phyloP scores from a whole-genome alignment of 2,888 invertebrate genomes.

The Euzophera pinguis region DNA sequence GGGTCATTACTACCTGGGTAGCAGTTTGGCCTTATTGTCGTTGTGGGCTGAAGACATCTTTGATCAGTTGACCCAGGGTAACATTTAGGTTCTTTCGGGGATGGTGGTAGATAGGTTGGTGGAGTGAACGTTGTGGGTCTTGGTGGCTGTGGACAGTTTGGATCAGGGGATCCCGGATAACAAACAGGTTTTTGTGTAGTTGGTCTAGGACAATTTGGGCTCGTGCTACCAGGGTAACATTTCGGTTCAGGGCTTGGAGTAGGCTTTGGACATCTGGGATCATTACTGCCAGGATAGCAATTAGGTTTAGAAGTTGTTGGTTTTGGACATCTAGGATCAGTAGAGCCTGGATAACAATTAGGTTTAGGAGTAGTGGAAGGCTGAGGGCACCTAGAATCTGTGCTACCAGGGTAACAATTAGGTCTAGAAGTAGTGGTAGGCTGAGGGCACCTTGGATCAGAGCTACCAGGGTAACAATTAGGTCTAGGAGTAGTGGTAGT shows the following conservation, averaged over 20 bases:
- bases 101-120: conserved; percentile 35
- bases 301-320: conserved; percentile 19
- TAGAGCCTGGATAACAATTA: conserved; percentile 34
- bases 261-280: conserved; percentile 27
- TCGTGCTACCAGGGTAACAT: conserved; percentile 38
- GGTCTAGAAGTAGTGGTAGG: conserved; percentile 26
- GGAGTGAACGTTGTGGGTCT: conserved; percentile 23
- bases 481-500: conserved; percentile 16
- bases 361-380: conserved; percentile 29
- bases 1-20: conserved; percentile 44
- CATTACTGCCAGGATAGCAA: conserved; percentile 29
- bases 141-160: conserved; percentile 23
- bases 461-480: conserved; percentile 34
- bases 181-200: conserved; percentile 34
- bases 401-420: conserved; percentile 33
- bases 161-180: conserved; percentile 34
- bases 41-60: conserved; percentile 22
- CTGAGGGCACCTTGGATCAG: conserved; percentile 37
- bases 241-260: conserved; percentile 23
- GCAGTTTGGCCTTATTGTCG: conserved; percentile 31
- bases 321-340: conserved; percentile 24
- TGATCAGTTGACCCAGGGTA: conserved; percentile 31
- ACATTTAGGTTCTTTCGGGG: conserved; percentile 24
- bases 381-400: conserved; percentile 34
- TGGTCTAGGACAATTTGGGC: conserved; percentile 30